Conservation (phyloP, 1,140 invertebrate genomes). For the Sipha flava region DNA sequence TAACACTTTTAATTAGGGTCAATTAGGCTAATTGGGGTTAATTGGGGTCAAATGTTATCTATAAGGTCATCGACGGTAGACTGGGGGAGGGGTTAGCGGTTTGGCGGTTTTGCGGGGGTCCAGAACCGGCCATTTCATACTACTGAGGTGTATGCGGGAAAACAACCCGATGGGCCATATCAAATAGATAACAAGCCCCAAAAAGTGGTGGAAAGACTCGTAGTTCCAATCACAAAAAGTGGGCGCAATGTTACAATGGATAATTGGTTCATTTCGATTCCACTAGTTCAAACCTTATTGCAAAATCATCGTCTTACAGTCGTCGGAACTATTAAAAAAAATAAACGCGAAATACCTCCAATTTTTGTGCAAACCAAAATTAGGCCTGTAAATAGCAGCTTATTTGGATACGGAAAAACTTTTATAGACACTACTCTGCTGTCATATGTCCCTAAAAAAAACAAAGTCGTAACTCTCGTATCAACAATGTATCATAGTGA, state of each 20-base stretch:
- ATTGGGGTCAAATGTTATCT: no score
- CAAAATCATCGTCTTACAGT: slow-evolving; percentile 27
- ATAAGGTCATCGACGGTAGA: no score
- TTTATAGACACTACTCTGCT: background rate
- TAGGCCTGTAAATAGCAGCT: background rate
- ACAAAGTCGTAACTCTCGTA: background rate
- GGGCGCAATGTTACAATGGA: background rate
- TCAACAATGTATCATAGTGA: slow-evolving; percentile 10
- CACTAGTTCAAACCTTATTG: slow-evolving; percentile 40
- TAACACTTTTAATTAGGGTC: no score
- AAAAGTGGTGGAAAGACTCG: slow-evolving; percentile 20
- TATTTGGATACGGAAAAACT: background rate
- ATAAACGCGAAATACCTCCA: slow-evolving; percentile 39
- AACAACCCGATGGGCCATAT: slow-evolving; percentile 41
- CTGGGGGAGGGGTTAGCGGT: no score
- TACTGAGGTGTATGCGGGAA: slow-evolving; percentile 42
- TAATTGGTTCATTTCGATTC: slow-evolving; percentile 19
- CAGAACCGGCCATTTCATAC: no score
- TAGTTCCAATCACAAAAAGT: background rate
- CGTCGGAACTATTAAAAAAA: slow-evolving; percentile 42
- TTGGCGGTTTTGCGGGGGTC: no score
- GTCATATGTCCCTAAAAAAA: slow-evolving; percentile 14
- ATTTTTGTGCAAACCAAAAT: slow-evolving; percentile 33
- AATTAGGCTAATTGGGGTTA: no score
- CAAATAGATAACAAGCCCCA: slow-evolving; percentile 36